These are phyloP conservation scores for Sesamia inferens DNA, from an alignment of 2,888 invertebrate species.

Conservation along the genomic window DNA sequence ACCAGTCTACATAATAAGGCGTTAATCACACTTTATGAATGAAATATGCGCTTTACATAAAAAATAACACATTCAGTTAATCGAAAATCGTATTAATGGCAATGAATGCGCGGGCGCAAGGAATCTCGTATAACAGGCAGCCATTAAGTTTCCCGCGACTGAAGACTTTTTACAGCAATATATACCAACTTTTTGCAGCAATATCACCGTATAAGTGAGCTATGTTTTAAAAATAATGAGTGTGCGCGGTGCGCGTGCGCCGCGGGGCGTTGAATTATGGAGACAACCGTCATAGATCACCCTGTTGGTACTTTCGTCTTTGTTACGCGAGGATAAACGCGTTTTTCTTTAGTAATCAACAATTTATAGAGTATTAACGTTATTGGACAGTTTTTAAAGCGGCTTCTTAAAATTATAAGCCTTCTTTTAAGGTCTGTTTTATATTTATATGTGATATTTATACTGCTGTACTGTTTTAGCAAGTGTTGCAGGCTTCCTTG, in stretches of 20 bases:
- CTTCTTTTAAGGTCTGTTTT: conserved; percentile 27
- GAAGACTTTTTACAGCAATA: conserved; percentile 61
- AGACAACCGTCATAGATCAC: conserved; percentile 78
- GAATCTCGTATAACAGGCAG: conserved; percentile 62
- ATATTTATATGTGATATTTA: conserved; percentile 6
- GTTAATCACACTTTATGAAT: conserved; percentile 56
- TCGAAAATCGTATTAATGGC: conserved; percentile 61
- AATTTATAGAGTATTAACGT: conserved; percentile 62
- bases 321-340: conserved; percentile 66
- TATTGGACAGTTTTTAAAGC: conserved; percentile 50
- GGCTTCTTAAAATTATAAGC: conserved; percentile 25
- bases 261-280: conserved; percentile 75
- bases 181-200: conserved; percentile 77
- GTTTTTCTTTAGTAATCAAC: conserved; percentile 67
- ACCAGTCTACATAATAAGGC: conserved; percentile 34
- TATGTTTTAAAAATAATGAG: conserved; percentile 82
- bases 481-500: conserved; percentile 19
- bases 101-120: conserved; percentile 38
- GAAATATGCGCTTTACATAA: conserved; percentile 55
- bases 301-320: conserved; percentile 70
- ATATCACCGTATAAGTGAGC: conserved; percentile 77
- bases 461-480: conserved; percentile 28
- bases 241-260: conserved; percentile 70
- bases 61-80: conserved; percentile 55
- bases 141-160: conserved; percentile 71